Evolutionary conservation across 2,113 vertebrate species (phyloP).

Genomic region (Odontesthes bonariensis): DNA sequence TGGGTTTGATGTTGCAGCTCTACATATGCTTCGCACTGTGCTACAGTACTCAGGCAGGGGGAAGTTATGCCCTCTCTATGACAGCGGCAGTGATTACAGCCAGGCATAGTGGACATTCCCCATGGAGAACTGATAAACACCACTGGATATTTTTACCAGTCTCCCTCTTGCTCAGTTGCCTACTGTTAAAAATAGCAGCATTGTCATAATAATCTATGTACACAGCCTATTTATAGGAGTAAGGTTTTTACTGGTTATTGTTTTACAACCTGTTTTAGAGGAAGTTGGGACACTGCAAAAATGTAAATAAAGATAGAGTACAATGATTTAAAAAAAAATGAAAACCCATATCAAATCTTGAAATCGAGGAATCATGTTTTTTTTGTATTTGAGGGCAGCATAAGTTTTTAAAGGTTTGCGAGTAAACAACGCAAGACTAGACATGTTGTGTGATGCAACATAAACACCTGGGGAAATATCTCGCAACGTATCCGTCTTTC

Average conservation of each 20-base stretch:
- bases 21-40: conserved; percentile 25
- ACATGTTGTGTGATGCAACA: too few species aligned
- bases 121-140: conserved; percentile 63
- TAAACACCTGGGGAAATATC: too few species aligned
- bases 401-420: too few species aligned
- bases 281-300: background rate
- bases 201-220: conserved; percentile 6
- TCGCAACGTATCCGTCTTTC: too few species aligned
- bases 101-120: conserved; percentile 76
- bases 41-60: conserved; percentile 20
- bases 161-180: conserved; percentile 14
- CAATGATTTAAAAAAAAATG: too few species aligned
- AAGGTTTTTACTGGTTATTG: background rate
- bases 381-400: too few species aligned
- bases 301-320: too few species aligned
- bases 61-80: conserved; percentile 25
- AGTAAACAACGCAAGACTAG: too few species aligned
- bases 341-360: too few species aligned
- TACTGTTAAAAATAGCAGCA: conserved; percentile 22
- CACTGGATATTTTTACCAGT: conserved; percentile 68
- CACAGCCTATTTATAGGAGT: conserved; percentile 2
- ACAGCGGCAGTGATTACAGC: conserved; percentile 60
- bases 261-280: background rate
- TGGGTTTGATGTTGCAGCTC: conserved; percentile 64
- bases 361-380: too few species aligned